Evolutionary conservation across 2,888 invertebrate species (phyloP).

Genomic region (Hyles lineata): DNA sequence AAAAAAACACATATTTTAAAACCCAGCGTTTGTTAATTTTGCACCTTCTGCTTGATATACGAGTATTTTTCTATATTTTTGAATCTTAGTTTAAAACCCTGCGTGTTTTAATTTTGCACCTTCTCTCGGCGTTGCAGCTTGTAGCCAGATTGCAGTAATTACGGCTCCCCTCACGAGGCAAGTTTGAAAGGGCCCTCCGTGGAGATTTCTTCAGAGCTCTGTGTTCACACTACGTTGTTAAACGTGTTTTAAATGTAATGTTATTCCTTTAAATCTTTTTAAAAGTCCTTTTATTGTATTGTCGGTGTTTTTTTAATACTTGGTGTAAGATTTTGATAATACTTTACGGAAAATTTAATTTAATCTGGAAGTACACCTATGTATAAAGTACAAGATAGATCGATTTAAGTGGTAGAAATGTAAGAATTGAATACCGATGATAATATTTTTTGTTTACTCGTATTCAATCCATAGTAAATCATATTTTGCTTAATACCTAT

Average conservation of each 20-base stretch:
- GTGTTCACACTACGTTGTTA: conserved; percentile 8
- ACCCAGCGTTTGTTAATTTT: no score
- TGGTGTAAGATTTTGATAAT: neutral
- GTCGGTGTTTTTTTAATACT: neutral
- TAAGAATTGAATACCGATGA: no score
- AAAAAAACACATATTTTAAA: no score
- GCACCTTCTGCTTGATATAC: no score
- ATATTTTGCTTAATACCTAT: no score
- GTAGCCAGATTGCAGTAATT: conserved; percentile 25
- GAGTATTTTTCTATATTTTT: no score
- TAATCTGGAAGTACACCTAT: no score
- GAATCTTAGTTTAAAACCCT: neutral
- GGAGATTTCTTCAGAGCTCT: conserved; percentile 26
- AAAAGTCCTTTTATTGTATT: neutral
- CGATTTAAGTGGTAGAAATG: no score
- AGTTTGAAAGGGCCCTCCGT: conserved; percentile 21
- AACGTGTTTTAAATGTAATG: conserved; percentile 15
- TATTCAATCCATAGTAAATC: no score
- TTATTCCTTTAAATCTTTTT: conserved; percentile 20
- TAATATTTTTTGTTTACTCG: no score
- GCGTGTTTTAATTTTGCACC: neutral
- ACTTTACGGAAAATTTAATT: no score
- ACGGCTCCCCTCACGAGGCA: conserved; percentile 10
- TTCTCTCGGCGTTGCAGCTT: conserved; percentile 15
- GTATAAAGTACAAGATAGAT: no score